Evolutionary conservation across 2,888 invertebrate genomes (phyloP), one percentile per base, ranked within the genome.

Genomic region (Iphiclides podalirius): DNA sequence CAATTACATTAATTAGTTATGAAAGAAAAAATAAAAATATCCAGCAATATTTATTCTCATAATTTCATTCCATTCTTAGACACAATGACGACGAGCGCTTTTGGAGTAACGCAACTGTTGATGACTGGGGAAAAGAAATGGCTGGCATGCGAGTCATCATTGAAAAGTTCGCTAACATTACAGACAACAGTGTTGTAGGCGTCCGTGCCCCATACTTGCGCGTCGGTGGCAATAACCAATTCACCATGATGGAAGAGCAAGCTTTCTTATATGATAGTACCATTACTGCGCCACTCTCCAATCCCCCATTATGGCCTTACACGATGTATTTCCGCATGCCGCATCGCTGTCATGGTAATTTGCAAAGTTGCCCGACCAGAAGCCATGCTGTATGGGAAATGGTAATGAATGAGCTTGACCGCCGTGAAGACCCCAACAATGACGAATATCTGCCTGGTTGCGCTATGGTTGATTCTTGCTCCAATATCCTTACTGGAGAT

Each of bases 241-340:
- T 98, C 87, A 95, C 96, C 65, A 98, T 98, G 97, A 97, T 98
- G 97, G 95, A 96, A 79, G 96, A 97, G 79, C 95, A 97, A 76
- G 96, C 96, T 8, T 98, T 98, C 92, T 88, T 96, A 38, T 98
- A 98, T 75, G 98, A 98, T 80, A 97, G 97, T 35, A 97, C 98
- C 42, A 97, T 98, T 75, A 96, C 97, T 0, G 96, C 97, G 1
- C 95, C 97, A 0, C 90, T 97, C 28, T 95, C 94, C 60, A 96
- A 96, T 74, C 96, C 96, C 13, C 97, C 97, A 44, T 92, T 97
- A 60, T 98, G 98, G 98, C 98, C 98, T 1, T 98, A 98, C 90
- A 98, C 98, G 50, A 95, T 98, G 94, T 98, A 98, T 91, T 98
- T 97, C 92, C 93, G 96, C 67, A 96, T 98, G 95, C 96, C 97